phyloP scores from a whole-genome alignment of 1,140 invertebrate species.

The Bombus impatiens region DNA sequence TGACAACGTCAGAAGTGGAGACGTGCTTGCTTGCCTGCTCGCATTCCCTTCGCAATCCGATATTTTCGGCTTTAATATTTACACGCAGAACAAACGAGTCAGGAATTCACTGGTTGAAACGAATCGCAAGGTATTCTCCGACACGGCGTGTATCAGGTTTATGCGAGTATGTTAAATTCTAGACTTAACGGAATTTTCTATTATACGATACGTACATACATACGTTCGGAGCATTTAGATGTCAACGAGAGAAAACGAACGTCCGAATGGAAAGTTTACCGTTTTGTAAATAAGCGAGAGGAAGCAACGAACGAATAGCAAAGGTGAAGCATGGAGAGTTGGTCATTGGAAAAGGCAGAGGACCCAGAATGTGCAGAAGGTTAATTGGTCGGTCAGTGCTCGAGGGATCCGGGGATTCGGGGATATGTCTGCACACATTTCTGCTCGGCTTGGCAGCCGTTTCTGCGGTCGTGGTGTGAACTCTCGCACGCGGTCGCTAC shows the following conservation, averaged over 20 bases:
- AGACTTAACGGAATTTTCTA: not conserved
- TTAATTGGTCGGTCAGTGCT: constrained; percentile 60
- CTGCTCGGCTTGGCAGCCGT: constrained; percentile 3
- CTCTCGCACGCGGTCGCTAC: constrained; percentile 57
- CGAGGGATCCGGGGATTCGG: constrained; percentile 26
- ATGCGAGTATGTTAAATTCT: not conserved
- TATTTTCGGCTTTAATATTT: constrained; percentile 47
- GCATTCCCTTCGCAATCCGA: constrained; percentile 45
- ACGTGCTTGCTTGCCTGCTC: constrained; percentile 43
- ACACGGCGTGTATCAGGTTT: not conserved
- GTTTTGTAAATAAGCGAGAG: not conserved
- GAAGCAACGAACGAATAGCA: not conserved
- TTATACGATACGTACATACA: not conserved
- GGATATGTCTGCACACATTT: constrained; percentile 47
- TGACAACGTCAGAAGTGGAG: constrained; percentile 46
- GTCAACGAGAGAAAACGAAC: too few relatives aligned
- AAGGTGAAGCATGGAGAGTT: not conserved
- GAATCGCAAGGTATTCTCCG: not conserved
- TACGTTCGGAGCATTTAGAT: not conserved
- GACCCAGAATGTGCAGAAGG: constrained; percentile 33
- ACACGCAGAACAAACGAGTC: constrained; percentile 12
- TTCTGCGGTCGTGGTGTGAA: constrained; percentile 54
- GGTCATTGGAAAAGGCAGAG: constrained; percentile 22
- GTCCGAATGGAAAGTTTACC: not conserved
- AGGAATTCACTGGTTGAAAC: not conserved